Evolutionary conservation across 2,797 vertebrate species (phyloP).

Genomic region (Phataginus tricuspis): DNA sequence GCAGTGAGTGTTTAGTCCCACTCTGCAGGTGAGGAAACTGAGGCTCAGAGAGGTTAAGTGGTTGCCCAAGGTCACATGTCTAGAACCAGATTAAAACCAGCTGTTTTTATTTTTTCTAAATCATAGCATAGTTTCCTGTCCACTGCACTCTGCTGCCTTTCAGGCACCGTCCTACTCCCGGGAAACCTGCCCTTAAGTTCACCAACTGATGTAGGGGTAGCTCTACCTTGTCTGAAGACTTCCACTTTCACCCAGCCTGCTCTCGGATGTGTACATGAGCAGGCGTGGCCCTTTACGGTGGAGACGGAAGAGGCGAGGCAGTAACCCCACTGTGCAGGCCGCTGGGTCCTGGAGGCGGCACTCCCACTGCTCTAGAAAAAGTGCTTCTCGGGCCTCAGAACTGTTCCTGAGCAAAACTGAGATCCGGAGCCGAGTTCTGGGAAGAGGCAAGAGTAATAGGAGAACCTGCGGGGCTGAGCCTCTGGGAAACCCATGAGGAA

Average conservation of each 20-base stretch:
- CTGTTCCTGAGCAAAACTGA: background rate
- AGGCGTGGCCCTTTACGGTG: background rate
- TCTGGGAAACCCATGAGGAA: background rate
- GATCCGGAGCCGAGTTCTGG: background rate
- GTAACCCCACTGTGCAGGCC: background rate
- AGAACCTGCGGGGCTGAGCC: background rate
- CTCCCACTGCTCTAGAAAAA: background rate
- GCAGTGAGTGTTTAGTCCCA: background rate
- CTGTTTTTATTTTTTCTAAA: background rate
- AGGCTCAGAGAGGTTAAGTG: background rate
- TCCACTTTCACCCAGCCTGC: background rate
- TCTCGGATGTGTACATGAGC: background rate
- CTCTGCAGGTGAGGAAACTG: background rate
- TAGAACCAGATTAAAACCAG: background rate
- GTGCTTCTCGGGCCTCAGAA: background rate
- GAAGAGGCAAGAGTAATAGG: background rate
- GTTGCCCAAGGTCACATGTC: background rate
- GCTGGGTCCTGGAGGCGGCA: background rate
- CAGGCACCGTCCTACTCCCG: background rate
- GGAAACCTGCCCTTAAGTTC: background rate
- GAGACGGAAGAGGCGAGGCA: background rate
- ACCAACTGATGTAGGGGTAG: background rate
- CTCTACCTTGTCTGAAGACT: background rate
- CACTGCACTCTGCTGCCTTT: background rate
- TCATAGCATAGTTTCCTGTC: background rate